phyloP scores from a whole-genome alignment of 1,140 invertebrate genomes.

The Drosophila bocki region DNA sequence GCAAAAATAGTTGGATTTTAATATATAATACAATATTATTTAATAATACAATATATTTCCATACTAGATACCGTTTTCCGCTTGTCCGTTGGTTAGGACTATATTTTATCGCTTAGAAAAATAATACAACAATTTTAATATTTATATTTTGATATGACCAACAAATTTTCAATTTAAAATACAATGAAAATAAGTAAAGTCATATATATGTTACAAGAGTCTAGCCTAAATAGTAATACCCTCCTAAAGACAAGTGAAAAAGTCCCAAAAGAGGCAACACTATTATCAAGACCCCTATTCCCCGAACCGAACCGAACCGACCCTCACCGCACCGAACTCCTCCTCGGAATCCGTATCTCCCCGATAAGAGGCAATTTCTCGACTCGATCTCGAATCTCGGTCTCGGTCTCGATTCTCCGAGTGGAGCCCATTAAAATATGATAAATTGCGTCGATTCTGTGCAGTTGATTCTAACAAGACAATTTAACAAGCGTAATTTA shows the following conservation, averaged over 20 bases:
- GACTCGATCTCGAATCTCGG: slow-evolving; percentile 31
- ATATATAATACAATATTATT: not conserved
- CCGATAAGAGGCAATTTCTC: slow-evolving; percentile 76
- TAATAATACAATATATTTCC: not conserved
- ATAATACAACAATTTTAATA: too few relatives aligned
- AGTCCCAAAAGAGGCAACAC: slow-evolving; percentile 59
- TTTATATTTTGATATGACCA: too few relatives aligned
- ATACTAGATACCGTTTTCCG: not conserved
- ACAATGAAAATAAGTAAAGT: too few relatives aligned
- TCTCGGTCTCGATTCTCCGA: slow-evolving; percentile 48
- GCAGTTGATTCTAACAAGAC: slow-evolving; percentile 85
- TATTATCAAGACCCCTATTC: slow-evolving; percentile 50
- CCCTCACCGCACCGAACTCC: slow-evolving; percentile 1
- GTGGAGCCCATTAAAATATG: slow-evolving; percentile 84
- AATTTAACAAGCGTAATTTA: slow-evolving; percentile 85
- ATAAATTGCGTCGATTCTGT: slow-evolving; percentile 84
- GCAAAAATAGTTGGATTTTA: too few relatives aligned
- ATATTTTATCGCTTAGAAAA: too few relatives aligned
- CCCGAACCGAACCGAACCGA: not conserved
- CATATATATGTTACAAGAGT: not conserved
- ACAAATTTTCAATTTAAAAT: too few relatives aligned
- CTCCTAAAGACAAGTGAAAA: not conserved
- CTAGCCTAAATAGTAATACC: not conserved
- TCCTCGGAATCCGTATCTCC: slow-evolving; percentile 13
- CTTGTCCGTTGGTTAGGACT: too few relatives aligned